A percentile compares a stretch with the other conserved stretches of the same genome.
Evolutionary conservation across 2,888 invertebrate species (phyloP).

Genomic region (Epirrita christyi): DNA sequence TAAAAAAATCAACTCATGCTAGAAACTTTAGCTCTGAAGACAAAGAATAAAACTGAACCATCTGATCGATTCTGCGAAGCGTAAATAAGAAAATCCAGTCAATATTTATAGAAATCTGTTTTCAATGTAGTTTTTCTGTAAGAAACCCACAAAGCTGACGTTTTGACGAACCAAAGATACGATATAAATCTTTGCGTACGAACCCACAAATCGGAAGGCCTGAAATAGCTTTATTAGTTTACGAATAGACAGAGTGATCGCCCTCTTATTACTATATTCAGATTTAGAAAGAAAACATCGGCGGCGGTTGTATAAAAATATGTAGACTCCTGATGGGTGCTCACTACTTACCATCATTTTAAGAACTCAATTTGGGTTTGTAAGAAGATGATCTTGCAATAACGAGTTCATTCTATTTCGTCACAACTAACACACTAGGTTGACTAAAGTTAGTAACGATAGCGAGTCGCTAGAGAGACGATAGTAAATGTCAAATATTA

Average conservation of each 20-base stretch:
- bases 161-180: neutral
- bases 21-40: constrained; percentile 2
- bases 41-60: constrained; percentile 18
- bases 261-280: constrained; percentile 74
- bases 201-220: constrained; percentile 54
- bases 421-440: no score
- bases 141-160: constrained; percentile 31
- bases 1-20: no score
- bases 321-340: constrained; percentile 39
- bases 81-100: constrained; percentile 21
- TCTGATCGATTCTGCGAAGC: constrained; percentile 26
- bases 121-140: constrained; percentile 34
- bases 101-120: constrained; percentile 36
- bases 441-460: no score
- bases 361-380: no score
- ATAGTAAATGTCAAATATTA: no score
- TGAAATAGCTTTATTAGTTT: constrained; percentile 75
- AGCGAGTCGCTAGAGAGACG: no score
- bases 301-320: constrained; percentile 46
- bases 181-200: neutral
- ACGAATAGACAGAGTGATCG: constrained; percentile 76
- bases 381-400: no score
- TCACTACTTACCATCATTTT: constrained; percentile 21
- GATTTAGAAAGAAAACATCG: constrained; percentile 62
- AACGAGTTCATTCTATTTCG: no score